phyloP scores from a whole-genome alignment of 2,797 vertebrate genomes.

The Neosilurus mollespiculum region DNA sequence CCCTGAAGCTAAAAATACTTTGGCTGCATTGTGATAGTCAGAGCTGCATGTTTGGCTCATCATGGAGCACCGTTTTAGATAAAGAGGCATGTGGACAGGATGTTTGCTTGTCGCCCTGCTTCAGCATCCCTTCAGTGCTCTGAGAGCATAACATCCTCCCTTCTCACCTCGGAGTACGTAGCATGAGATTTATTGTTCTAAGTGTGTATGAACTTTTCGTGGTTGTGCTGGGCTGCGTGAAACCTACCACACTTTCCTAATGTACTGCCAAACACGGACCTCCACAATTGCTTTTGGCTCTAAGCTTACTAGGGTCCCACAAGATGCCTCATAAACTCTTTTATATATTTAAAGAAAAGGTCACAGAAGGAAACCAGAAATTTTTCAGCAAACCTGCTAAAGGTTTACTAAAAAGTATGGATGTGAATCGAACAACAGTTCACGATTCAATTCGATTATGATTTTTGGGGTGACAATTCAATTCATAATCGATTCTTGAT shows the following conservation, averaged over 20 bases:
- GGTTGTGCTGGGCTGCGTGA: not conserved
- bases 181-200: not conserved
- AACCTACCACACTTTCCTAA: not conserved
- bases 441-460: too few species aligned
- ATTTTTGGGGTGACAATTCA: too few species aligned
- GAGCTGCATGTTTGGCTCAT: conserved; percentile 5
- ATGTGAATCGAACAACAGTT: too few species aligned
- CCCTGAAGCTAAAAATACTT: conserved; percentile 68
- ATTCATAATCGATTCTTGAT: too few species aligned
- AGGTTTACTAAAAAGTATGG: too few species aligned
- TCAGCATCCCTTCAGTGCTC: not conserved
- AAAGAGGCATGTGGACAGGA: conserved; percentile 27
- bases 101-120: conserved; percentile 28
- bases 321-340: too few species aligned
- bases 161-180: not conserved
- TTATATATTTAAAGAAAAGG: too few species aligned
- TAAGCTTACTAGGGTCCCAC: too few species aligned
- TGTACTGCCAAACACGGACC: too few species aligned
- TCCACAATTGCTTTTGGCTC: too few species aligned
- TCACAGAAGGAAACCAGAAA: too few species aligned
- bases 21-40: conserved; percentile 24
- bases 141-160: not conserved
- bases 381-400: too few species aligned
- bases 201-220: not conserved
- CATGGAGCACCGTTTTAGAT: conserved; percentile 21